phyloP scores from a whole-genome alignment of 2,888 invertebrate species.

The Scaptomyza parva region DNA sequence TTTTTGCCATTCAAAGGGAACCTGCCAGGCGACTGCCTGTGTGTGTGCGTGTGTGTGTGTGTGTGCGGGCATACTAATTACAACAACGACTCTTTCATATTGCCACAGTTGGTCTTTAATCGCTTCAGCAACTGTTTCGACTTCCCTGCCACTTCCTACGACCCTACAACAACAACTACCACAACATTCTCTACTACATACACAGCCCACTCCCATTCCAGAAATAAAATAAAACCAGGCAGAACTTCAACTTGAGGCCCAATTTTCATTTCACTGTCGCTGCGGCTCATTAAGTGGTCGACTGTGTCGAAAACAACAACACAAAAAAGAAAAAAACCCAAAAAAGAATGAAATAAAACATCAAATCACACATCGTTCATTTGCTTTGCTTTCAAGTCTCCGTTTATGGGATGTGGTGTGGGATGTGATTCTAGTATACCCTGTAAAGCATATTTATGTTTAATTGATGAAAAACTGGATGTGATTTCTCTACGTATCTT shows the following conservation, averaged over 20 bases:
- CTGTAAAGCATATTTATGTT: constrained; percentile 2
- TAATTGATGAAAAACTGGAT: background rate
- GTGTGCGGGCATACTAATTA: constrained; percentile 74
- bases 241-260: constrained; percentile 32
- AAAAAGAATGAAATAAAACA: constrained; percentile 34
- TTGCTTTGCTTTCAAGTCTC: constrained; percentile 40
- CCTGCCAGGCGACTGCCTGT: constrained; percentile 40
- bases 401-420: constrained; percentile 11
- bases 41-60: constrained; percentile 12
- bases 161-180: background rate
- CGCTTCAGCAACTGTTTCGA: constrained; percentile 51
- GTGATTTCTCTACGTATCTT: too few relatives aligned
- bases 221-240: constrained; percentile 4
- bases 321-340: background rate
- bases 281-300: constrained; percentile 52
- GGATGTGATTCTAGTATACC: constrained; percentile 6
- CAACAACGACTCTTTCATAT: constrained; percentile 38
- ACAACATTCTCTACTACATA: background rate
- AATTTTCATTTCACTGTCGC: constrained; percentile 28
- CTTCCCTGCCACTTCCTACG: constrained; percentile 5
- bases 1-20: constrained; percentile 60
- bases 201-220: constrained; percentile 26
- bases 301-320: constrained; percentile 36
- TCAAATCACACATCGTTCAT: constrained; percentile 67
- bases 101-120: constrained; percentile 56